A percentile compares a stretch with the other conserved stretches of the same genome.
These are phyloP conservation scores for Parnassius smintheus DNA, from an alignment of 2,888 invertebrate genomes.

Conservation along the genomic window DNA sequence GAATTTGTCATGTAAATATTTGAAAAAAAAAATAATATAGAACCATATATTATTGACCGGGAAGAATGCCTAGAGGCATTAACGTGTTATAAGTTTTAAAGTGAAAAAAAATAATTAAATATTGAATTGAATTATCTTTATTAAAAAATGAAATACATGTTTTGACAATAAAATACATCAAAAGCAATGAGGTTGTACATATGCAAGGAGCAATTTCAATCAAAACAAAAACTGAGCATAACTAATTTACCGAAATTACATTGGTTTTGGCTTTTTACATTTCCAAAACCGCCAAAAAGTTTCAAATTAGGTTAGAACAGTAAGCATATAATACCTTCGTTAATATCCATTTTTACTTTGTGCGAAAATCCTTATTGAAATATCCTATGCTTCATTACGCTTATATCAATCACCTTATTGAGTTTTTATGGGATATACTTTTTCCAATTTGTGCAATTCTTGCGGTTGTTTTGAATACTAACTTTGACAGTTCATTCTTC, in stretches of 20 bases:
- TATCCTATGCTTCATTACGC: constrained; percentile 9
- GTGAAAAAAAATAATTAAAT: too few species aligned
- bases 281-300: constrained; percentile 36
- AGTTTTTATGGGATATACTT: not conserved
- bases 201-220: too few species aligned
- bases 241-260: too few species aligned
- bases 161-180: too few species aligned
- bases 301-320: constrained; percentile 37
- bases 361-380: not conserved
- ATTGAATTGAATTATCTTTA: too few species aligned
- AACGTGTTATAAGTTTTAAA: not conserved
- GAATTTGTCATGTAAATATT: not conserved
- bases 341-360: constrained; percentile 55
- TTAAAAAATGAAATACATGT: too few species aligned
- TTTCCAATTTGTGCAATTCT: not conserved
- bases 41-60: too few species aligned
- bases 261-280: too few species aligned
- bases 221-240: too few species aligned
- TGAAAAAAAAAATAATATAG: not conserved
- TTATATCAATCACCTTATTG: not conserved
- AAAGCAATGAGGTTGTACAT: too few species aligned
- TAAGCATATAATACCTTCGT: constrained; percentile 56
- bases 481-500: constrained; percentile 2
- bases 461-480: constrained; percentile 15
- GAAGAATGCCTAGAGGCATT: too few species aligned